Evolutionary conservation across 2,113 vertebrate genomes (phyloP).

Genomic region (Serilophus lunatus): DNA sequence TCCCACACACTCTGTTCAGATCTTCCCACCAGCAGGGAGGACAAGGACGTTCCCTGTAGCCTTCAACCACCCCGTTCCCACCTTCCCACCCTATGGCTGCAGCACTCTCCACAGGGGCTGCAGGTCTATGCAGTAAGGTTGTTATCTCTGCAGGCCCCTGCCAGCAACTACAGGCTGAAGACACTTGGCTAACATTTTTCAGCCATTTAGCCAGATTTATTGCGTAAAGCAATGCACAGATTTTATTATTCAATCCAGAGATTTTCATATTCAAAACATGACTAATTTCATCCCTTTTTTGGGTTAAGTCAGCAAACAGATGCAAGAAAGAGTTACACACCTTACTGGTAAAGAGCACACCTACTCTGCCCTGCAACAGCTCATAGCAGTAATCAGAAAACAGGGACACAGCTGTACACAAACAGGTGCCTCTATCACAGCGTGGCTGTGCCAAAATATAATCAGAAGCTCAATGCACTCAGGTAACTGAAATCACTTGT

Average conservation of each 20-base stretch:
- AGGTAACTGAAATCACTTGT: background rate
- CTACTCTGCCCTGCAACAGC: background rate
- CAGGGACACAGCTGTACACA: background rate
- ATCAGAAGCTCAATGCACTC: background rate
- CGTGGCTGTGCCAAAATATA: background rate
- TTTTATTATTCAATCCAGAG: background rate
- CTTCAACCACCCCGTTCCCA: rapidly evolving
- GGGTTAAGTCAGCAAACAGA: background rate
- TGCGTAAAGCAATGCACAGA: background rate
- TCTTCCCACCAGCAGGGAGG: background rate
- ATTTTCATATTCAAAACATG: background rate
- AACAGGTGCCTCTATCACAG: rapidly evolving
- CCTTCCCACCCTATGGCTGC: rapidly evolving
- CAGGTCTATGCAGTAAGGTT: no score
- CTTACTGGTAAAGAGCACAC: background rate
- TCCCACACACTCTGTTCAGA: rapidly evolving
- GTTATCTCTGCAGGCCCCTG: background rate
- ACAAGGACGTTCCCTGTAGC: rapidly evolving
- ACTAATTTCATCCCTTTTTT: background rate
- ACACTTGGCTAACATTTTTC: background rate
- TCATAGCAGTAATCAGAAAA: rapidly evolving
- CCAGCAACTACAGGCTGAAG: background rate
- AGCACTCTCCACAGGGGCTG: rapidly evolving
- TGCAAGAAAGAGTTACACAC: background rate
- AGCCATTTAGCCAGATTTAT: background rate